Conservation (phyloP, 2,113 vertebrate genomes). For the Notechis scutatus region DNA sequence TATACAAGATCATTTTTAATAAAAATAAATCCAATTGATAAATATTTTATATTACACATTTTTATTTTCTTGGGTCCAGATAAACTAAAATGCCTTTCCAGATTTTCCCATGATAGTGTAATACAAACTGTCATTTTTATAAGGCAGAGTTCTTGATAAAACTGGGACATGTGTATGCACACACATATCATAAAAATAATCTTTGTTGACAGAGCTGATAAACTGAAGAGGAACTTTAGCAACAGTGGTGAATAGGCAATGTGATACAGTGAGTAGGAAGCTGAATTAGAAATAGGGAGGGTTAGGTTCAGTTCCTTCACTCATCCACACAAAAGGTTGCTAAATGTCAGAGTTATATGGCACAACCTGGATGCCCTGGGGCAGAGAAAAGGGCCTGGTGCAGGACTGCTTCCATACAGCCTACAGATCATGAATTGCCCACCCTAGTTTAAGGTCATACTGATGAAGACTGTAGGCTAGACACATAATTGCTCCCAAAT, state of each 20-base stretch:
- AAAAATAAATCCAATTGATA: background rate
- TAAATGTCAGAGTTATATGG: background rate
- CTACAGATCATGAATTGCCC: background rate
- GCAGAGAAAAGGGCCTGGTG: background rate
- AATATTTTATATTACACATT: background rate
- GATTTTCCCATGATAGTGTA: background rate
- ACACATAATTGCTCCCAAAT: background rate
- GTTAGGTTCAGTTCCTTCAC: background rate
- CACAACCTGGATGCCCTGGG: background rate
- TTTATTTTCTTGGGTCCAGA: background rate
- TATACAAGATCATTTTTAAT: background rate
- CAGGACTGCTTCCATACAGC: background rate
- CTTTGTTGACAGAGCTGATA: background rate
- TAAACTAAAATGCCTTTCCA: background rate
- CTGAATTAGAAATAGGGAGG: background rate
- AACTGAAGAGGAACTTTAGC: background rate
- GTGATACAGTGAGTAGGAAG: background rate
- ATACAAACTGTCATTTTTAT: background rate
- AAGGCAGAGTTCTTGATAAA: background rate
- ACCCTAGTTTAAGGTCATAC: background rate
- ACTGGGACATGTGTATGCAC: background rate
- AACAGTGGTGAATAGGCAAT: background rate
- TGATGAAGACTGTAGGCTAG: background rate
- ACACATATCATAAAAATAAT: background rate
- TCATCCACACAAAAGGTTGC: background rate